These are phyloP conservation scores for Drosophila aff. DNA, from an alignment of 1,140 invertebrate species.

Conservation along the genomic window DNA sequence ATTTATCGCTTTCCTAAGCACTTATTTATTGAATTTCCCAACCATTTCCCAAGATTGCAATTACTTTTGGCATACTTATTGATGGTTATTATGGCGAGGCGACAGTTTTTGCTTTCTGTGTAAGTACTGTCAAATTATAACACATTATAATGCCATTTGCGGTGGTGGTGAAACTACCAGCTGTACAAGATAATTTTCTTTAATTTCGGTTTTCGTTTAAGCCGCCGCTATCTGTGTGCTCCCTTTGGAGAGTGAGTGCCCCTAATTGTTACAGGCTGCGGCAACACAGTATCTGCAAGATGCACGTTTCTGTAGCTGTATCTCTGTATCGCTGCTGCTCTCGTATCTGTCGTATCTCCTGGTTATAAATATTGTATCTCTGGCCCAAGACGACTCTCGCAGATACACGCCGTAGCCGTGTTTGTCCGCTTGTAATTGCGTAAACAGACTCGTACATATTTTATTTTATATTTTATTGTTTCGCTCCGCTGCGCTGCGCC, in stretches of 20 bases:
- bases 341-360: conserved; percentile 50
- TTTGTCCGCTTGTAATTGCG: conserved; percentile 78
- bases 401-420: conserved; percentile 26
- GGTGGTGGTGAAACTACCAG: conserved; percentile 42
- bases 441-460: conserved; percentile 82
- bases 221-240: conserved; percentile 31
- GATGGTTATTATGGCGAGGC: conserved; percentile 1
- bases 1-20: background rate
- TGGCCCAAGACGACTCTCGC: conserved; percentile 10
- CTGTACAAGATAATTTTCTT: conserved; percentile 60
- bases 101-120: conserved; percentile 20
- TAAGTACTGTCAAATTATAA: conserved; percentile 59
- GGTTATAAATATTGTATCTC: conserved; percentile 77
- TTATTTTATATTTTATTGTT: conserved; percentile 85
- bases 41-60: conserved; percentile 4
- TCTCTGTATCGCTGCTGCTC: conserved; percentile 30
- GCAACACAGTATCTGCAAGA: conserved; percentile 62
- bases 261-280: conserved; percentile 64
- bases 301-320: conserved; percentile 19
- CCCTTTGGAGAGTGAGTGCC: conserved; percentile 21
- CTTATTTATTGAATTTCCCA: conserved; percentile 1
- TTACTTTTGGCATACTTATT: conserved; percentile 19
- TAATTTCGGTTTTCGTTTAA: conserved; percentile 58
- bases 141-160: conserved; percentile 73
- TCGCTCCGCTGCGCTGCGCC: conserved; percentile 83